Conservation (phyloP, 2,888 invertebrate species). For the Sisyra terminalis region DNA sequence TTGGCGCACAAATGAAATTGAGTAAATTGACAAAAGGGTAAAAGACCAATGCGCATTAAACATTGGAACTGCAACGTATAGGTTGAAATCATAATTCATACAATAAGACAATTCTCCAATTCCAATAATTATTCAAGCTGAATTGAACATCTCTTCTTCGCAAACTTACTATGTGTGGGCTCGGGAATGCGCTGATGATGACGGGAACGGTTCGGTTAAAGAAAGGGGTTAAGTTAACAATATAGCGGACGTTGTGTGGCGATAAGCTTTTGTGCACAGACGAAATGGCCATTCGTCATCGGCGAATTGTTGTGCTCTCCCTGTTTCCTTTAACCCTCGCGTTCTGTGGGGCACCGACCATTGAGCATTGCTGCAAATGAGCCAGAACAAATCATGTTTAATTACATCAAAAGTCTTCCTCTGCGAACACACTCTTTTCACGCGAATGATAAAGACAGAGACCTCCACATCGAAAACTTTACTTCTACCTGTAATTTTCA, state of each 20-base stretch:
- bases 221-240: too few species aligned
- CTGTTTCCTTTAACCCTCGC: not conserved
- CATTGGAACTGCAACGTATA: conserved; percentile 16
- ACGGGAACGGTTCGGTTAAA: too few species aligned
- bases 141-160: conserved; percentile 1
- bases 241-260: conserved; percentile 12
- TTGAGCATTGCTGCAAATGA: conserved; percentile 20
- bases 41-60: not conserved
- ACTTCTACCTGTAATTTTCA: too few species aligned
- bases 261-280: conserved; percentile 24
- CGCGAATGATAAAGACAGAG: too few species aligned
- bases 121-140: conserved; percentile 5
- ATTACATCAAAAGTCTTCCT: conserved; percentile 24
- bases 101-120: conserved; percentile 5
- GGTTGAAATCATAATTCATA: too few species aligned
- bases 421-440: too few species aligned
- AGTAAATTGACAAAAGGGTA: not conserved
- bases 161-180: too few species aligned
- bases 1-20: too few species aligned
- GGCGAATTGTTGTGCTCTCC: conserved; percentile 18
- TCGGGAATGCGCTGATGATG: too few species aligned
- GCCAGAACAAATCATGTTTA: conserved; percentile 31
- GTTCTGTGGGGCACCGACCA: not conserved
- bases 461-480: too few species aligned
- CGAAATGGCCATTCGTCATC: conserved; percentile 26